phyloP scores from a whole-genome alignment of 2,113 vertebrate genomes.

The Myotis davidii region DNA sequence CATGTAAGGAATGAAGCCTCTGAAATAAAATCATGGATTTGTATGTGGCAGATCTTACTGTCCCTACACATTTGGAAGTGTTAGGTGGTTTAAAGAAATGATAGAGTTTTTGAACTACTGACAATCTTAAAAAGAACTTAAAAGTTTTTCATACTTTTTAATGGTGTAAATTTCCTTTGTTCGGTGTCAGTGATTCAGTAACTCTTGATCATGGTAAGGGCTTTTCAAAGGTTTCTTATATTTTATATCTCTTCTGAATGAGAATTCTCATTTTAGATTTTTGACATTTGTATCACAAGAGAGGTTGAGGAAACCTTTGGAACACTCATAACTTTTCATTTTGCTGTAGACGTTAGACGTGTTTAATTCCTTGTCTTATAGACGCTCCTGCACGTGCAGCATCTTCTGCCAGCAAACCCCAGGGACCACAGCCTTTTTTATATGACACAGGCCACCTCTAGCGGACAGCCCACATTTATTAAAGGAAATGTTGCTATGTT shows the following conservation, averaged over 20 bases:
- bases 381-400: conserved; percentile 62
- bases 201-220: conserved; percentile 84
- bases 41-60: conserved; percentile 77
- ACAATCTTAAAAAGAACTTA: conserved; percentile 58
- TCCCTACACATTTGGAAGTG: conserved; percentile 66
- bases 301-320: conserved; percentile 78
- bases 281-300: conserved; percentile 82
- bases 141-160: conserved; percentile 64
- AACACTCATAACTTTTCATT: conserved; percentile 75
- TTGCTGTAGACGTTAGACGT: conserved; percentile 77
- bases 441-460: conserved; percentile 71
- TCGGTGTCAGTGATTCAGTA: conserved; percentile 82
- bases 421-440: conserved; percentile 76
- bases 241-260: conserved; percentile 84
- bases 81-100: conserved; percentile 83
- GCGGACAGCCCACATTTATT: conserved; percentile 68
- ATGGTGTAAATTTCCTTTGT: conserved; percentile 72
- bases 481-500: conserved; percentile 62
- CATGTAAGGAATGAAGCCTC: conserved; percentile 84
- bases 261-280: conserved; percentile 82
- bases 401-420: conserved; percentile 74
- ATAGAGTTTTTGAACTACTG: conserved; percentile 85
- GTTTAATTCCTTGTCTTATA: conserved; percentile 46
- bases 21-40: conserved; percentile 70
- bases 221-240: conserved; percentile 79